Evolutionary conservation across 2,113 vertebrate species (phyloP).

Genomic region (Halcyon senegalensis): DNA sequence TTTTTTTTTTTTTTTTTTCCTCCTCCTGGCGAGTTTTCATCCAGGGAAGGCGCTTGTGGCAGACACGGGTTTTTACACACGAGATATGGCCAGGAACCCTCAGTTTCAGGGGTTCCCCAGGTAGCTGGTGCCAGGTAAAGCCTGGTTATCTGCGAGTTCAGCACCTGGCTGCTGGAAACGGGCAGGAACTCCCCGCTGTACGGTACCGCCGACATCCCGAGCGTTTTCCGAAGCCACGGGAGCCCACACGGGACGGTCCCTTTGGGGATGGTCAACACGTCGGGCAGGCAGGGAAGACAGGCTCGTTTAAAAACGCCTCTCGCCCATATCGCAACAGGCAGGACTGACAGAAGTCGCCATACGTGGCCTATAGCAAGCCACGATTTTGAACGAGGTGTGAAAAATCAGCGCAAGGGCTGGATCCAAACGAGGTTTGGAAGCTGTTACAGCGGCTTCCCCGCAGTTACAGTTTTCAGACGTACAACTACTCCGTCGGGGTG

Average conservation of each 20-base stretch:
- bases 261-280: background rate
- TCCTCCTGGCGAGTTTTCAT: background rate
- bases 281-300: background rate
- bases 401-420: background rate
- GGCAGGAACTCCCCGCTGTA: background rate
- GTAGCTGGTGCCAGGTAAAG: background rate
- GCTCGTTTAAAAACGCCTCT: background rate
- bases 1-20: no score
- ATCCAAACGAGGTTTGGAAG: background rate
- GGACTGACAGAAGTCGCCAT: background rate
- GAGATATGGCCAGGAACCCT: rapidly evolving
- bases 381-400: background rate
- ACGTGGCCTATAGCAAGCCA: background rate
- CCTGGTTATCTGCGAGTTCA: background rate
- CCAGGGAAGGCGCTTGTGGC: background rate
- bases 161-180: background rate
- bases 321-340: rapidly evolving
- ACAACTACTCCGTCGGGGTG: no score
- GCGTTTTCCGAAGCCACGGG: background rate
- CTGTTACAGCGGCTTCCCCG: background rate
- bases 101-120: background rate
- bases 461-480: background rate
- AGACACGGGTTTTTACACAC: background rate
- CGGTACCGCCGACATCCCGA: no score
- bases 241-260: background rate